Conservation (phyloP, 2,113 vertebrate species). For the Semicossyphus pulcher region DNA sequence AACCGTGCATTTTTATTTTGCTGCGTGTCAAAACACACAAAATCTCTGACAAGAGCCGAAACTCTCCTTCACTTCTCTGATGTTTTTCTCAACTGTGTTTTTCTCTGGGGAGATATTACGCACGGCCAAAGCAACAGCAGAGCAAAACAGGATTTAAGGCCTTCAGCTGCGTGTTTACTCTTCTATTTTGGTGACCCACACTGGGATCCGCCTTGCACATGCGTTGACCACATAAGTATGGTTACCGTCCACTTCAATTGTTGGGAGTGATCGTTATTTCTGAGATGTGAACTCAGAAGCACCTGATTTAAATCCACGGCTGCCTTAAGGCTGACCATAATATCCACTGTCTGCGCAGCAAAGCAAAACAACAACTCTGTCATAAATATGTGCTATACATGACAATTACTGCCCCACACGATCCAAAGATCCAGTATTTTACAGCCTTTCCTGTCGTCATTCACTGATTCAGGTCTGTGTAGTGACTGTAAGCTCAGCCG, state of each 20-base stretch:
- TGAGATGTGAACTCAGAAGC: slow-evolving; percentile 17
- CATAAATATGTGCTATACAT: slow-evolving; percentile 15
- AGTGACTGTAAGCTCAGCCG: neutral
- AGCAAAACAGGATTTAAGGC: slow-evolving; percentile 28
- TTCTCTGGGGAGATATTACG: neutral
- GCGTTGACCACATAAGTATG: slow-evolving; percentile 51
- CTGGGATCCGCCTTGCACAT: slow-evolving; percentile 42
- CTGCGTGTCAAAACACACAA: neutral
- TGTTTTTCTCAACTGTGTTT: slow-evolving; percentile 23
- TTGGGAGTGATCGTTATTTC: slow-evolving; percentile 11
- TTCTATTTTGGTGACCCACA: slow-evolving; percentile 56
- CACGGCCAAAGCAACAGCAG: neutral
- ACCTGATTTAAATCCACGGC: slow-evolving; percentile 36
- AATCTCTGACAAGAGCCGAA: neutral
- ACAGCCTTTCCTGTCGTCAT: neutral
- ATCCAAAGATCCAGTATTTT: neutral
- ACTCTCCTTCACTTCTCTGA: neutral
- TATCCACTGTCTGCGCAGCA: slow-evolving; percentile 28
- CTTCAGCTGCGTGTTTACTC: slow-evolving; percentile 20
- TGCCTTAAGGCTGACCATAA: slow-evolving; percentile 52
- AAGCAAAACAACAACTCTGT: slow-evolving; percentile 50
- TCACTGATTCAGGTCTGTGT: slow-evolving; percentile 1
- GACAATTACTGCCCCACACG: slow-evolving; percentile 16
- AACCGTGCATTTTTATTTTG: neutral
- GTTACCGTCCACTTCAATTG: slow-evolving; percentile 30